Conservation (phyloP, 2,888 invertebrate species). For the Cabera pusaria region DNA sequence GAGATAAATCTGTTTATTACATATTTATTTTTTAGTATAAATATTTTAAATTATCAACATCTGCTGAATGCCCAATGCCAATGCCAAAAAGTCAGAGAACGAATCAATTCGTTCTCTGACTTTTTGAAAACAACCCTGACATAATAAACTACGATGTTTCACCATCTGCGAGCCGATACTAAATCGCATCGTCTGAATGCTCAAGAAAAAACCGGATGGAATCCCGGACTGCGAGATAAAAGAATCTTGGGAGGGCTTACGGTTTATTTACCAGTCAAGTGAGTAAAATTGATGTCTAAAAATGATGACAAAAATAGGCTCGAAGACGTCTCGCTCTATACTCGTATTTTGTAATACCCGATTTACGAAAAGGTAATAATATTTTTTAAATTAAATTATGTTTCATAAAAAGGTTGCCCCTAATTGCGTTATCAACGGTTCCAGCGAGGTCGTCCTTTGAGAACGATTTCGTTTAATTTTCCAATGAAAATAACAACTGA, state of each 20-base stretch:
- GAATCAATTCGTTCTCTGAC: too few relatives aligned
- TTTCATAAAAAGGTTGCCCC: constrained; percentile 7
- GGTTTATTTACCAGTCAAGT: constrained; percentile 28
- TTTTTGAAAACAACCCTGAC: too few relatives aligned
- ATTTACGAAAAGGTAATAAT: too few relatives aligned
- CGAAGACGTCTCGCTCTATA: constrained; percentile 8
- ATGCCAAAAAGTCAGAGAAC: too few relatives aligned
- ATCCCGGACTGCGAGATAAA: constrained; percentile 15
- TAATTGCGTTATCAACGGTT: constrained; percentile 19
- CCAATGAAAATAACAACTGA: constrained; percentile 20
- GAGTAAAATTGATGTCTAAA: constrained; percentile 24
- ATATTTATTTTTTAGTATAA: too few relatives aligned
- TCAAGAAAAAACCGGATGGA: constrained; percentile 2
- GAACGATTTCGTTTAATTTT: constrained; percentile 17
- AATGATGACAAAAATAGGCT: constrained; percentile 18
- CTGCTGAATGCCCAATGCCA: too few relatives aligned
- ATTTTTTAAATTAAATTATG: constrained; percentile 1
- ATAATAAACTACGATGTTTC: too few relatives aligned
- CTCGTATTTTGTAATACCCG: too few relatives aligned
- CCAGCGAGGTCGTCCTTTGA: constrained; percentile 5
- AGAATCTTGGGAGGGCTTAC: constrained; percentile 19
- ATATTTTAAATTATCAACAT: too few relatives aligned
- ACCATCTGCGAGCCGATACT: too few relatives aligned
- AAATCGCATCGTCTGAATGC: constrained; percentile 7
- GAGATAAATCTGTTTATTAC: too few relatives aligned